Evolutionary conservation across 2,113 vertebrate species (phyloP).

Genomic region (Hemichromis elongatus): DNA sequence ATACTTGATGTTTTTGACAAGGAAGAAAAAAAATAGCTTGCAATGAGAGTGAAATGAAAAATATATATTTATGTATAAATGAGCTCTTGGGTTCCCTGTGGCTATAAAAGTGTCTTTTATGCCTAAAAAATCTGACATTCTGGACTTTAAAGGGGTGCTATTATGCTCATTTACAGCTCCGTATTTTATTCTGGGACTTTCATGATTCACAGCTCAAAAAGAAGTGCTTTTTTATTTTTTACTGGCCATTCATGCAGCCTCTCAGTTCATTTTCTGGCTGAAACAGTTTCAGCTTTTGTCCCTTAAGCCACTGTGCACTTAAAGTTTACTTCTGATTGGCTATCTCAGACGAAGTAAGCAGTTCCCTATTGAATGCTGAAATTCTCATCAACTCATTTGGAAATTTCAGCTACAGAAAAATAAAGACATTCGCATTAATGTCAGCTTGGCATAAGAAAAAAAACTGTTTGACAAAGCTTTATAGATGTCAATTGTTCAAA

Average conservation of each 20-base stretch:
- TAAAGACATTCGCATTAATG: neutral
- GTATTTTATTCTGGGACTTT: neutral
- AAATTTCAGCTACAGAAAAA: neutral
- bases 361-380: fast-evolving
- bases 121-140: neutral
- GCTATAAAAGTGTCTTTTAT: neutral
- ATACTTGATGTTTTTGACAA: neutral
- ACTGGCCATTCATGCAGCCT: neutral
- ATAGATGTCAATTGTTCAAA: neutral
- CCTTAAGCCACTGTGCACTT: neutral
- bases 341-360: neutral
- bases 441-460: neutral
- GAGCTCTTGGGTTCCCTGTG: neutral
- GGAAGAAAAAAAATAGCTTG: neutral
- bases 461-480: neutral
- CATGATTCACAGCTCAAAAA: neutral
- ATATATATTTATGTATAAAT: neutral
- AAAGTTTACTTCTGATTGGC: neutral
- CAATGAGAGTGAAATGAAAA: neutral
- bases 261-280: fast-evolving
- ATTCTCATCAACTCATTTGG: neutral
- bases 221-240: neutral
- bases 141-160: neutral
- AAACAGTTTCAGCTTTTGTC: neutral
- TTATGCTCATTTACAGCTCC: neutral